Evolutionary conservation across 2,113 vertebrate species (phyloP), one percentile per base, ranked within the genome.

Genomic region (Chionodraco myersi): DNA sequence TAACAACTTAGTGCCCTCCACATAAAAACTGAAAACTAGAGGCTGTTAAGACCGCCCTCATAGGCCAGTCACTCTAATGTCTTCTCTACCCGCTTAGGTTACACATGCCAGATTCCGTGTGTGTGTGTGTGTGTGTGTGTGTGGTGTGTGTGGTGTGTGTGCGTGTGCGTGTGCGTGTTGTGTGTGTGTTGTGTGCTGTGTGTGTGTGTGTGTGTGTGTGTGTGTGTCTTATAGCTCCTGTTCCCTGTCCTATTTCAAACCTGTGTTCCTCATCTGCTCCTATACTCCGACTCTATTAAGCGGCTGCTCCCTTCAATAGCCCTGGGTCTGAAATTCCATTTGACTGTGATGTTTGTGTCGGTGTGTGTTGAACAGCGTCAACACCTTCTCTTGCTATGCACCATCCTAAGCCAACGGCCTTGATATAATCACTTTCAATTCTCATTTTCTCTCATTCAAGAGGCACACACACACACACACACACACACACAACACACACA

Each of bases 261-360:
- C 72, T 61, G 52, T 83, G 87, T 88, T 86, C 76, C 80, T 91
- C 81, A 59, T 80, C 75, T 70, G 69, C 85, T 87, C 80, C 82
- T 51, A 85, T 91, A 89, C 85, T 81, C 79, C 58, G 72, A 90
- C 84, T 92, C 89, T 92, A 92, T 94, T 91, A 92, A 79, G 84
- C 52, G 54, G 66, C 79, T 83, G 74, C 86, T 91, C 63, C 78
- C 69, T 73, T 83, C 83, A 88, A 86, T 86, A 91, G 90, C 90
- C 71, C 47, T 73, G 57, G 89, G 90, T 89, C 87, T 93, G 82
- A 92, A 89, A 92, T 92, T 92, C 84, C 90, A 88, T 89, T 92
- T 92, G 53, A 86, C 76, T 66, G 70, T 58, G 58, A 74, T 82
- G 61, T 70, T 79, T 67, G 44, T 81, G 73, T 69, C 69, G 84